Conservation (phyloP, 1,140 invertebrate genomes). For the Trissolcus basalis region DNA sequence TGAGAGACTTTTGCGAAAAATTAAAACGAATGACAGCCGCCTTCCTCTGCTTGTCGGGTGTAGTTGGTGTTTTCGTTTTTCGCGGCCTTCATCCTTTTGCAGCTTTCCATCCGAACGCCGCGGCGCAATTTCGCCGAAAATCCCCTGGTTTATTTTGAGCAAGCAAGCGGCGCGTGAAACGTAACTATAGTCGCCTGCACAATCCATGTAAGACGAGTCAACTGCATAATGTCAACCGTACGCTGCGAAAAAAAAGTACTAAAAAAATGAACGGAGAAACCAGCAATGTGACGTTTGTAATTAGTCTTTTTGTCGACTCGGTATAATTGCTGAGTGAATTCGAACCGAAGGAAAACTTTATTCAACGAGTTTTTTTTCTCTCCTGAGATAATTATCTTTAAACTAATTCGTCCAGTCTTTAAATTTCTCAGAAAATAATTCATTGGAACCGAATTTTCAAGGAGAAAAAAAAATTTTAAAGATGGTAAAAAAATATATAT, state of each 20-base stretch:
- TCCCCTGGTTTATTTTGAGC: slow-evolving; percentile 38
- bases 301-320: not conserved
- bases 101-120: slow-evolving; percentile 15
- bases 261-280: not conserved
- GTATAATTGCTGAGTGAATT: no score
- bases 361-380: no score
- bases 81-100: not conserved
- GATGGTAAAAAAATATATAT: no score
- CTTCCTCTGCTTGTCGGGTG: not conserved
- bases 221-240: slow-evolving; percentile 24
- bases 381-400: no score
- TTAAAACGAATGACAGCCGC: slow-evolving; percentile 18
- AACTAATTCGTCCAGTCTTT: no score
- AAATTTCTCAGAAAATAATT: no score
- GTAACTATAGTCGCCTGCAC: slow-evolving; percentile 39
- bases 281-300: slow-evolving; percentile 16
- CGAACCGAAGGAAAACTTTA: no score
- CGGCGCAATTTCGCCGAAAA: slow-evolving; percentile 29
- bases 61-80: not conserved
- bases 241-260: not conserved
- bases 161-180: slow-evolving; percentile 34
- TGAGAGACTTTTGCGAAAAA: slow-evolving; percentile 8
- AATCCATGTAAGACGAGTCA: slow-evolving; percentile 48
- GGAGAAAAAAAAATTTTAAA: no score
- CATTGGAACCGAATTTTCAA: no score